Base-by-base conservation (phyloP, 2,797 vertebrate genomes). In the Siniperca scherzeri region DNA sequence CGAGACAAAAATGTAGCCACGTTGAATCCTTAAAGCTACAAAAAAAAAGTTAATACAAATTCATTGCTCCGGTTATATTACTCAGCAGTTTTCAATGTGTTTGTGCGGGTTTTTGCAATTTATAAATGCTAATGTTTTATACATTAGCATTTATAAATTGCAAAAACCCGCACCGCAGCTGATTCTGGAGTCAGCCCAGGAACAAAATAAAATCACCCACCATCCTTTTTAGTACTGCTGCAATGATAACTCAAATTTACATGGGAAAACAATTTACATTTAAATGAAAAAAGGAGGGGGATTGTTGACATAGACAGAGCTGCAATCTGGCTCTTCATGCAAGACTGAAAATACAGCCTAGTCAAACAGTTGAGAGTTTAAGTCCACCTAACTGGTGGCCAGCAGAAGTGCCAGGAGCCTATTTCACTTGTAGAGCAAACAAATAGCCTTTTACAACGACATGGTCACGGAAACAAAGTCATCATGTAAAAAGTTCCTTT, bases 181-280 rank as follows among this genome's bases (percentile, higher is more conserved):
- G n/a, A 59, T 42, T 33, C 14, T 46, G 66, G 25, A 70, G 59
- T 19, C 30, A 3, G 61, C 19, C 9, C 25, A 1, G 14, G 46
- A 46, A 38, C 1, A 1, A 19, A n/a, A 25, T 42, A 10, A 61
- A 76, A 72, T 70, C 10, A 60, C n/a, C 40, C 40, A 5, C 5
- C 16, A 7, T 11, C 16, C 16, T 11, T 22, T 21, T 22, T 9
- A 6, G 22, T 3, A 3, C 53, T 13, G 59, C 68, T 19, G 50
- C 21, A 27, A 30, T n/a, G 46, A 66, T 56, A 42, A 71, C 48
- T 52, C 42, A n/a, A 19, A 60, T 59, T 64, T 52, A 33, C 67
- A 79, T 8, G 12, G 53, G 9, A 57, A 61, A 64, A 48, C 22
- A 2, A 73, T 82, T 86, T 73, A 36, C 68, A 86, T 86, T 82